phyloP scores from a whole-genome alignment of 1,140 invertebrate genomes.

The Lysiphlebus fabarum region DNA sequence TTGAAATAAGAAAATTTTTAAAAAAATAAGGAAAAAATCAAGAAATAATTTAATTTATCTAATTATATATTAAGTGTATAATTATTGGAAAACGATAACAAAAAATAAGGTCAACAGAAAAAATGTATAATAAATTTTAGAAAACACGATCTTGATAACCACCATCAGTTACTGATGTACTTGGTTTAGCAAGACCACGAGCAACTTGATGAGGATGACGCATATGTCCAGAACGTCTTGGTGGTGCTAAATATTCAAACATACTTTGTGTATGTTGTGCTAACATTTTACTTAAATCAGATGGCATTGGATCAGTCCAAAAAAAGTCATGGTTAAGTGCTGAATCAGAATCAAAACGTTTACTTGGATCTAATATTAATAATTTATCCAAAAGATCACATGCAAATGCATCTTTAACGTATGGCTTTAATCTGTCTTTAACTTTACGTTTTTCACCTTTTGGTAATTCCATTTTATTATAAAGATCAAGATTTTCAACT shows the following conservation, averaged over 20 bases:
- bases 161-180: conserved; percentile 60
- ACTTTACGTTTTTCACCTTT: conserved; percentile 89
- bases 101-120: neutral
- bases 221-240: conserved; percentile 67
- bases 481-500: conserved; percentile 90
- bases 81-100: conserved; percentile 2
- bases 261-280: conserved; percentile 91
- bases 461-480: conserved; percentile 85
- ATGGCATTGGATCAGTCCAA: conserved; percentile 95
- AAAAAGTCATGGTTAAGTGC: conserved; percentile 98
- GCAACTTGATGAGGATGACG: conserved; percentile 67
- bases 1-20: too few relatives aligned
- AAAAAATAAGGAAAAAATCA: too few relatives aligned
- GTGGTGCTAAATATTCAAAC: conserved; percentile 93
- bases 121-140: conserved; percentile 44
- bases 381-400: conserved; percentile 93
- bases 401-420: conserved; percentile 88
- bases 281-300: conserved; percentile 88
- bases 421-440: conserved; percentile 85
- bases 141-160: conserved; percentile 77
- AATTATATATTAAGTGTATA: neutral
- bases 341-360: conserved; percentile 86
- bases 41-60: neutral
- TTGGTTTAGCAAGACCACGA: conserved; percentile 54
- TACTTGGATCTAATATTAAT: conserved; percentile 86